Percentiles rank a stretch among this genome's conserved stretches.
Conservation (phyloP, 1,140 invertebrate species). For the Drosophila punjabiensis region DNA sequence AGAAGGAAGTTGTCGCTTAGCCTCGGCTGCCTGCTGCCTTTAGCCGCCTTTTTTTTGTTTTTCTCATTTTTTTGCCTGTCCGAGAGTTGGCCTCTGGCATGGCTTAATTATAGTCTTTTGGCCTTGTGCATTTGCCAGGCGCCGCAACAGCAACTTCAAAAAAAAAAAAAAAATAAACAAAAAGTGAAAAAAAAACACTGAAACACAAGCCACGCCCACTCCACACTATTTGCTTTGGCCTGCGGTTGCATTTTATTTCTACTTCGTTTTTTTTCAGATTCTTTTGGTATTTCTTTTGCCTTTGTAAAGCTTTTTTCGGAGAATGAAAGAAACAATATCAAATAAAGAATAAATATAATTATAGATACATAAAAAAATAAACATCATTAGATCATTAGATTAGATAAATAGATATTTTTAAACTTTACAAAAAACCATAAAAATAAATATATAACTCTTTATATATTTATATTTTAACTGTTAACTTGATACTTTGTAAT, state of each 20-base stretch:
- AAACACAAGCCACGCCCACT: constrained; percentile 57
- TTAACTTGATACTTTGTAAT: not conserved
- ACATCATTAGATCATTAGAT: too few relatives aligned
- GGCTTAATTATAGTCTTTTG: constrained; percentile 83
- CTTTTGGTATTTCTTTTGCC: constrained; percentile 28
- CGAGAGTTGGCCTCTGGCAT: constrained; percentile 64
- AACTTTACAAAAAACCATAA: not conserved
- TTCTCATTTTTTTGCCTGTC: constrained; percentile 10
- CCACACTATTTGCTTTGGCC: constrained; percentile 75
- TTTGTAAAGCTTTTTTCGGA: constrained; percentile 29
- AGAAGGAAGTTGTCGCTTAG: constrained; percentile 69
- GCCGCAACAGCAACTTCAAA: constrained; percentile 49
- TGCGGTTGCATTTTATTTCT: constrained; percentile 50
- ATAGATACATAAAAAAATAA: too few relatives aligned
- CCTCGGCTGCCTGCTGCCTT: constrained; percentile 1
- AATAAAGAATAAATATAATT: too few relatives aligned
- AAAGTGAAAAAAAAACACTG: constrained; percentile 16
- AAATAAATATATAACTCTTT: not conserved
- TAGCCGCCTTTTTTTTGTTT: constrained; percentile 10
- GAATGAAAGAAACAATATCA: too few relatives aligned
- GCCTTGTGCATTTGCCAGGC: constrained; percentile 71
- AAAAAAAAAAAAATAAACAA: not conserved
- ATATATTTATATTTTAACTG: not conserved
- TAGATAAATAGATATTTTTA: too few relatives aligned
- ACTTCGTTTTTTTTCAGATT: constrained; percentile 22